Evolutionary conservation across 2,113 vertebrate genomes (phyloP).

Genomic region (Sterna hirundo): DNA sequence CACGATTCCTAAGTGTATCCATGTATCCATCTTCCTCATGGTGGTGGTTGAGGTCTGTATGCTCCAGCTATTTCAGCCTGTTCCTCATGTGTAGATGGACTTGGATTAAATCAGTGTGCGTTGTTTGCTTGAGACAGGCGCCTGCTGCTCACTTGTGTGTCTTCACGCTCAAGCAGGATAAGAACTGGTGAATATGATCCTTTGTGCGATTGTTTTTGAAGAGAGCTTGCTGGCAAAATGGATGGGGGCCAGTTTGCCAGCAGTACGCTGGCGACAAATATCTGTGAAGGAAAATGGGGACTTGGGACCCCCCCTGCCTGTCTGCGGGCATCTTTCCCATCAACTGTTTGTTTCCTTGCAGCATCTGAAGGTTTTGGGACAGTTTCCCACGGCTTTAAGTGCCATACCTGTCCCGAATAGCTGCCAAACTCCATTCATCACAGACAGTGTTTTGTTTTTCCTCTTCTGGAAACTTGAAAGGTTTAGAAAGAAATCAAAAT

Average conservation of each 20-base stretch:
- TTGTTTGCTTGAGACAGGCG: background rate
- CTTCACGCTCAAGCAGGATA: background rate
- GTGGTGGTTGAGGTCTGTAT: background rate
- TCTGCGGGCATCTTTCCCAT: conserved; percentile 15
- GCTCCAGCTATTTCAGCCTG: background rate
- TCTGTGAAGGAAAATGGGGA: background rate
- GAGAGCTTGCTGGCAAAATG: background rate
- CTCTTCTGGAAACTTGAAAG: background rate
- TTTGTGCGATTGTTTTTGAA: background rate
- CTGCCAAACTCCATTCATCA: conserved; percentile 25
- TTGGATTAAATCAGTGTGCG: background rate
- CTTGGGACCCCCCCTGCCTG: background rate
- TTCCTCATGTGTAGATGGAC: background rate
- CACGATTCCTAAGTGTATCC: background rate
- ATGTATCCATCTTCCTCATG: fast-evolving
- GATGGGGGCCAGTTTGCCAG: background rate
- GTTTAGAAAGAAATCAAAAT: background rate
- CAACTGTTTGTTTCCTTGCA: background rate
- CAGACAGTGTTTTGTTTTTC: background rate
- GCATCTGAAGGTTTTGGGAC: background rate
- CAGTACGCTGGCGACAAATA: background rate
- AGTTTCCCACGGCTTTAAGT: background rate
- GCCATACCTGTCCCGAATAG: background rate
- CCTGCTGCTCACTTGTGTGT: background rate
- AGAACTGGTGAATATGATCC: fast-evolving